These are phyloP conservation scores for Brachirus orientalis DNA, from an alignment of 2,113 vertebrate species.

Conservation along the genomic window DNA sequence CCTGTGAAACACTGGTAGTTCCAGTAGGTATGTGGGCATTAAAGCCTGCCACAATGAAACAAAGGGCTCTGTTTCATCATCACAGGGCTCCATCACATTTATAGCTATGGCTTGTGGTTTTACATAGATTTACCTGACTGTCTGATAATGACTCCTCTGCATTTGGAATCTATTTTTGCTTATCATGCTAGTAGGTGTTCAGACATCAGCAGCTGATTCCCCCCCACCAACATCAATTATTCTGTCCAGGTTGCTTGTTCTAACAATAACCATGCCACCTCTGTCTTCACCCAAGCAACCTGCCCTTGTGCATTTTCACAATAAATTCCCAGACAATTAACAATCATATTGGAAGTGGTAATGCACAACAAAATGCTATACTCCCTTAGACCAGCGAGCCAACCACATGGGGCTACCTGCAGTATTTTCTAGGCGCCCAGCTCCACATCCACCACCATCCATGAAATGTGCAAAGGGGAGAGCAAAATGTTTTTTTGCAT, in stretches of 20 bases:
- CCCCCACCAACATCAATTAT: background rate
- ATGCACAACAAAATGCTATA: constrained; percentile 9
- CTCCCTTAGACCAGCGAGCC: constrained; percentile 10
- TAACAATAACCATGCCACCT: constrained; percentile 12
- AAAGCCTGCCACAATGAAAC: constrained; percentile 38
- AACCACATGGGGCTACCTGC: constrained; percentile 33
- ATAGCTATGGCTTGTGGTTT: constrained; percentile 21
- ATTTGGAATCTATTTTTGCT: constrained; percentile 28
- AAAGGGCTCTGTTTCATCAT: constrained; percentile 30
- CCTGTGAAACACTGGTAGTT: constrained; percentile 49
- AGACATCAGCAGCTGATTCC: constrained; percentile 11
- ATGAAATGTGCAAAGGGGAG: constrained; percentile 36
- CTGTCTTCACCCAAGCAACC: constrained; percentile 16
- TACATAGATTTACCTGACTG: constrained; percentile 10
- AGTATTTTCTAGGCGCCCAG: constrained; percentile 10
- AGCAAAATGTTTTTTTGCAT: constrained; percentile 67
- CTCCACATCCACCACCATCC: constrained; percentile 20
- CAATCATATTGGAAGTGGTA: background rate
- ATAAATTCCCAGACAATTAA: constrained; percentile 20
- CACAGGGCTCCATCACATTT: constrained; percentile 59
- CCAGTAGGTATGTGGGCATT: constrained; percentile 53
- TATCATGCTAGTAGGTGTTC: constrained; percentile 56
- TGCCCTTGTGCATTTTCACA: constrained; percentile 21
- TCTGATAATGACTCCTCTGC: constrained; percentile 13
- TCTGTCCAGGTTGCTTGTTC: background rate